Evolutionary conservation across 1,140 invertebrate genomes (phyloP), one percentile per base, ranked within the genome.

Genomic region (Druon quercuslanigerum): DNA sequence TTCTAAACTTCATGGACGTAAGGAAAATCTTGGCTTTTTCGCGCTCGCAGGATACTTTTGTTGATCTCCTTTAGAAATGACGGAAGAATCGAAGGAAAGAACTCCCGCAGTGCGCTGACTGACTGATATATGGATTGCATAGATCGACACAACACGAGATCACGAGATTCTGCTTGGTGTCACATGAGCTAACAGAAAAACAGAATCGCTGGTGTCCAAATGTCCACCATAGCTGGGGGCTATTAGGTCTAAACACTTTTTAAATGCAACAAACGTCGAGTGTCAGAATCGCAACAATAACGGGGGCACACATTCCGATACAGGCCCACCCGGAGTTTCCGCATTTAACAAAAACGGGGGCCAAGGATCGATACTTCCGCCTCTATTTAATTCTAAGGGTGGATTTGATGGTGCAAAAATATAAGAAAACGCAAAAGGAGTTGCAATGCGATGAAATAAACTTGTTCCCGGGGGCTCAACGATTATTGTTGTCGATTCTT

Each of bases 101-200:
- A 80, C 83, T 79, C 85, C 86, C 74, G 85, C 74, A 50, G 83
- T 84, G 87, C 84, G 88, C 83, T 89, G 87, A 90, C 88, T 88
- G 81, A 75, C 86, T 86, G 88, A 90, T 87, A 84, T 90, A 90
- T 90, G 85, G 82, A 87, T 86, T 81, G 82, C 75, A 73, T 74
- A 40, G 57, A 66, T 66, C 20, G 20, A 66, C 60, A 33, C 60
- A 66, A 66, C 60, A 66, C 60, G 60, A 66, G 60, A 66, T 66
- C 52, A 66, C 60, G 60, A 66, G 60, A 66, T 66, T 19, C 52
- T 54, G 52, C 52, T 16, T 54, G 52, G 17, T 54, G 52, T 54
- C 60, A 66, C 25, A 40, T 66, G 60, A 66, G 20, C 60, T 46
- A 46, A 66, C 60, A 66, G 60, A 66, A 25, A 46, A 40, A 66